Percentiles rank a stretch among this genome's conserved stretches.
phyloP scores from a whole-genome alignment of 2,888 invertebrate genomes.

The Drosophila hamatofila region DNA sequence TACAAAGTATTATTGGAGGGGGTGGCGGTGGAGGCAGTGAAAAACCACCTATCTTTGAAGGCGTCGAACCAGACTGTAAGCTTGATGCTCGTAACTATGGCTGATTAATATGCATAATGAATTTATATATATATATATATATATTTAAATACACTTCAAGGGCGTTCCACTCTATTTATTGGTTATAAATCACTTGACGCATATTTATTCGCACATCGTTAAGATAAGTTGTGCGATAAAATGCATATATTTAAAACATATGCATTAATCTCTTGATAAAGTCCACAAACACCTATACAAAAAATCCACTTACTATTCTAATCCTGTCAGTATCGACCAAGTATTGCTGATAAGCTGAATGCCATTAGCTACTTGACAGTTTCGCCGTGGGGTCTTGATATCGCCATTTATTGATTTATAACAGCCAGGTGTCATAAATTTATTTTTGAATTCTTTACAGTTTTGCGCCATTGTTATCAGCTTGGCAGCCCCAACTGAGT shows the following conservation, averaged over 20 bases:
- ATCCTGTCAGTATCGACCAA: constrained; percentile 48
- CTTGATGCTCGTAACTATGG: constrained; percentile 22
- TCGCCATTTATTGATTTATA: constrained; percentile 65
- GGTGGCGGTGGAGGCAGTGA: constrained; percentile 55
- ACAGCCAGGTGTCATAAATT: background rate
- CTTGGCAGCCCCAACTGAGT: constrained; percentile 5
- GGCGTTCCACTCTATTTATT: constrained; percentile 4
- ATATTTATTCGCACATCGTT: constrained; percentile 20
- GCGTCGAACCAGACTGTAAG: constrained; percentile 81
- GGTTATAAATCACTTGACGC: constrained; percentile 29
- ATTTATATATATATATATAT: background rate
- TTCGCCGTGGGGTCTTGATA: constrained; percentile 58
- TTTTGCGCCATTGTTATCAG: constrained; percentile 15
- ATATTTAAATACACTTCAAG: background rate
- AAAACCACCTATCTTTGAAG: constrained; percentile 77
- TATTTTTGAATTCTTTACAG: background rate
- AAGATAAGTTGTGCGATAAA: constrained; percentile 36
- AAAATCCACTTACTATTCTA: constrained; percentile 50
- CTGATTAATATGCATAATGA: constrained; percentile 25
- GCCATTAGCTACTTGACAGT: constrained; percentile 36
- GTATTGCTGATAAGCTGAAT: constrained; percentile 37
- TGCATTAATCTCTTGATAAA: constrained; percentile 50
- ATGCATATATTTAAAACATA: constrained; percentile 24
- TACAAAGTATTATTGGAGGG: constrained; percentile 68
- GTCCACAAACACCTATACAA: constrained; percentile 28